Evolutionary conservation across 2,888 invertebrate genomes (phyloP), one percentile per base, ranked within the genome.

Genomic region (Andrena dorsata): DNA sequence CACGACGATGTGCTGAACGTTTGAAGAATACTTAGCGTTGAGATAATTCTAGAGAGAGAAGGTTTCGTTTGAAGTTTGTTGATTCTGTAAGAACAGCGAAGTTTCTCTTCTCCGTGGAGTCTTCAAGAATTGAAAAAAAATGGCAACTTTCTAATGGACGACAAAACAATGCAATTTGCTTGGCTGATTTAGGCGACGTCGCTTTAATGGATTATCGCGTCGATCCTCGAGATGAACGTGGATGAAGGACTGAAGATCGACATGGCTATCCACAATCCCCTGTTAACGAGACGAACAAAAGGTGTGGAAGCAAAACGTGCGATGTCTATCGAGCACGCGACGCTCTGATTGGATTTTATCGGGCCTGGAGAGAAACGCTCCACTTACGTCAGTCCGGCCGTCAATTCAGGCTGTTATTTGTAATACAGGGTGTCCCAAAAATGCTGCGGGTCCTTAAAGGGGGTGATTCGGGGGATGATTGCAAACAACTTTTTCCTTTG

Each of bases 281-380:
- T 16, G 72, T 58, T 49, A 72, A 71, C 71, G 53, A 58, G 32
- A 49, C 4, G 26, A 53, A 53, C n/a, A 53, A 23, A 53, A 53
- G 20, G n/a, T 53, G 41, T 41, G 41, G 41, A 23, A 20, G 61
- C 61, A 68, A 56, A 53, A 69, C 47, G 26, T 47, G 63, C 16
- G 49, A 32, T 51, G 61, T 13, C 53, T 76, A 75, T 49, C 61
- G 47, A 35, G 47, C 16, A 53, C 32, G 3, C 16, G 61, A 41
- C 41, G 53, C 26, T 75, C 60, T 26, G 53, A 76, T 69, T 49
- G 68, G 78, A 69, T 69, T 78, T 68, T 32, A 76, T 65, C 77
- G 23, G 13, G 20, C 26, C 3, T 2, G 60, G 20, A 30, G 65
- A 66, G 75, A 66, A 77, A 66, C 30, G 75, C 23, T 61, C 77